Evolutionary conservation across 1,140 invertebrate species (phyloP), one percentile per base, ranked within the genome.

Genomic region (Tetramorium alpestre): DNA sequence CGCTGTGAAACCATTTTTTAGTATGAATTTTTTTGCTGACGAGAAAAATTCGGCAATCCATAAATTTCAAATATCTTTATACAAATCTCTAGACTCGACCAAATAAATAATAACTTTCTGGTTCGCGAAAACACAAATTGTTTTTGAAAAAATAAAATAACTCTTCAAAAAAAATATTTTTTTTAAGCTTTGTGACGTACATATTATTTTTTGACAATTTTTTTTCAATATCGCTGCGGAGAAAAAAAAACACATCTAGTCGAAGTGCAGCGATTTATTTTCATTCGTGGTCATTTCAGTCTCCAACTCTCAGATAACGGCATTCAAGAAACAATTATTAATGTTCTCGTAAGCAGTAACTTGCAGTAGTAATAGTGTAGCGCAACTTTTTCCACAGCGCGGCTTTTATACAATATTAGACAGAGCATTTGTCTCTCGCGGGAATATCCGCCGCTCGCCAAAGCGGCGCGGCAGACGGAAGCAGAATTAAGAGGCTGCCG

Each of bases 401-500:
- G 28, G 3, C 65, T 69, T 25, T 73, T 11, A 72, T 72, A 82
- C 51, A 47, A 82, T 82, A 62, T 82, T 72, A 58, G 67, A 72
- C 58, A 41, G 73, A 18, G 10, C 82, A 77, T 77, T 54, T 47
- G 44, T 85, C 44, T 65, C 44, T 54, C 44, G 82, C 72, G 72
- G 49, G 73, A 75, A 64, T 51, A 76, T 78, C 72, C 44, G 38
- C 44, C 33, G 41, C 54, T 80, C 62, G 22, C 77, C 16, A 54
- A 64, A 76, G 72, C 58, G 82, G 44, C 28, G 28, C 73, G 65
- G 56, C 73, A 72, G 56, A 67, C 18, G n/a, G 22, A 44, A 58
- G 77, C 85, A 70, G 87, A 87, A 84, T 89, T 89, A 87, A 87
- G 81, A 25, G 22, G 44, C 49, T 60, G 33, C 51, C 77, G 58